phyloP scores from a whole-genome alignment of 2,888 invertebrate genomes.

The Noctuana brunneofusca region DNA sequence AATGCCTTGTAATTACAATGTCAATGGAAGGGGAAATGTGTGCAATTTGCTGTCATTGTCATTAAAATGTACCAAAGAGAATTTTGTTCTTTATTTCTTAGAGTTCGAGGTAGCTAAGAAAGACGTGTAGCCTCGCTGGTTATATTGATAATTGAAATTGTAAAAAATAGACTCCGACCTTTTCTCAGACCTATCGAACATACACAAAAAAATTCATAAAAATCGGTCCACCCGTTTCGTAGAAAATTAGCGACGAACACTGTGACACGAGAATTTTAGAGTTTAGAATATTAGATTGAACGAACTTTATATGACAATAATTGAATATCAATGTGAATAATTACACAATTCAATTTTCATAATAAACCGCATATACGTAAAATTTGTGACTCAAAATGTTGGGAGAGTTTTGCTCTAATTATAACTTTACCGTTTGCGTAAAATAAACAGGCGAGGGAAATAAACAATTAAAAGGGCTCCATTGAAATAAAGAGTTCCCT shows the following conservation, averaged over 20 bases:
- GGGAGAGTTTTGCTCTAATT: constrained; percentile 3
- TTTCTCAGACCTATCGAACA: too few relatives aligned
- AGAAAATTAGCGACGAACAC: too few relatives aligned
- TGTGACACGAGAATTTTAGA: too few relatives aligned
- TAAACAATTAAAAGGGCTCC: constrained; percentile 3
- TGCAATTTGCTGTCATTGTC: constrained; percentile 68
- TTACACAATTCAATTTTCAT: background rate
- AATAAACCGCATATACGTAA: background rate
- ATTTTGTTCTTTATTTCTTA: constrained; percentile 9
- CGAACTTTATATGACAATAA: too few relatives aligned
- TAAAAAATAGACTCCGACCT: too few relatives aligned
- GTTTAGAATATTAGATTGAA: too few relatives aligned
- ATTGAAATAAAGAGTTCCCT: background rate
- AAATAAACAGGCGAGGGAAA: background rate
- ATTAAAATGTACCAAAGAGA: constrained; percentile 59
- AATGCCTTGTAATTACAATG: constrained; percentile 57
- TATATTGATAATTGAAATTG: too few relatives aligned
- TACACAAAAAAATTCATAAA: too few relatives aligned
- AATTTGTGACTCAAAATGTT: background rate
- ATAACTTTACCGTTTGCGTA: background rate
- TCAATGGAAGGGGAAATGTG: constrained; percentile 63
- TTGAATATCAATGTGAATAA: too few relatives aligned
- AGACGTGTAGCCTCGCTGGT: too few relatives aligned
- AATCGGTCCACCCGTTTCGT: too few relatives aligned
- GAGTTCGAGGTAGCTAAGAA: too few relatives aligned